Percentiles rank a stretch among this genome's conserved stretches.
These are phyloP conservation scores for Chaunax sp. DNA, from an alignment of 2,797 vertebrate species.

Conservation along the genomic window DNA sequence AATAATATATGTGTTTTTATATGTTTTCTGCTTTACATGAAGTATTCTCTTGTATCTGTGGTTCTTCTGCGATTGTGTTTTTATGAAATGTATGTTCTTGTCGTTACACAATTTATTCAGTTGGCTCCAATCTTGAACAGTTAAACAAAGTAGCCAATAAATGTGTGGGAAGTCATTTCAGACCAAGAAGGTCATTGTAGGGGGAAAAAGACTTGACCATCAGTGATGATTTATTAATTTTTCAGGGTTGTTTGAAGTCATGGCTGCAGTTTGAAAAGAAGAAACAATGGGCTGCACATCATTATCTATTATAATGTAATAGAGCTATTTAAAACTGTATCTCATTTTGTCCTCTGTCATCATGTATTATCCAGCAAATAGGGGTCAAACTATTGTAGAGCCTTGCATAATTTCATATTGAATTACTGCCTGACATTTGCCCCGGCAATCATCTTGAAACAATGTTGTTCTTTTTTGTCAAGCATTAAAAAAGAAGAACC, in stretches of 20 bases:
- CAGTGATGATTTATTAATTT: neutral
- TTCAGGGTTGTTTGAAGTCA: constrained; percentile 23
- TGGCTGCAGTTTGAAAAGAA: neutral
- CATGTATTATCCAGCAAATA: neutral
- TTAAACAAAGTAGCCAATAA: constrained; percentile 15
- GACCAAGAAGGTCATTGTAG: neutral
- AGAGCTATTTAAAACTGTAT: neutral
- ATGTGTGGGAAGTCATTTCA: constrained; percentile 10
- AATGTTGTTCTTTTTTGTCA: neutral
- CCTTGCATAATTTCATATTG: neutral
- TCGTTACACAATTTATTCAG: constrained; percentile 3
- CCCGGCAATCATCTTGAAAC: neutral
- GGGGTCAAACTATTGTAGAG: neutral
- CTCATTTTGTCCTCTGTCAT: neutral
- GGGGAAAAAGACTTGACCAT: neutral
- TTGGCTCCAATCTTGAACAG: constrained; percentile 14
- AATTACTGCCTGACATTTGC: constrained; percentile 15
- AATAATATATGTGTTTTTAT: constrained; percentile 10
- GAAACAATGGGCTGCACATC: neutral
- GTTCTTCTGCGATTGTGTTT: constrained; percentile 14
- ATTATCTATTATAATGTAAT: neutral
- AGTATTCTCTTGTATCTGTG: neutral
- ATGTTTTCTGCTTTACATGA: constrained; percentile 10
- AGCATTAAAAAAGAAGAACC: constrained; percentile 2
- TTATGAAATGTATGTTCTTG: constrained; percentile 18